A percentile compares a stretch with the other conserved stretches of the same genome.
phyloP scores from a whole-genome alignment of 1,140 invertebrate species.

The Drosophila nannoptera region DNA sequence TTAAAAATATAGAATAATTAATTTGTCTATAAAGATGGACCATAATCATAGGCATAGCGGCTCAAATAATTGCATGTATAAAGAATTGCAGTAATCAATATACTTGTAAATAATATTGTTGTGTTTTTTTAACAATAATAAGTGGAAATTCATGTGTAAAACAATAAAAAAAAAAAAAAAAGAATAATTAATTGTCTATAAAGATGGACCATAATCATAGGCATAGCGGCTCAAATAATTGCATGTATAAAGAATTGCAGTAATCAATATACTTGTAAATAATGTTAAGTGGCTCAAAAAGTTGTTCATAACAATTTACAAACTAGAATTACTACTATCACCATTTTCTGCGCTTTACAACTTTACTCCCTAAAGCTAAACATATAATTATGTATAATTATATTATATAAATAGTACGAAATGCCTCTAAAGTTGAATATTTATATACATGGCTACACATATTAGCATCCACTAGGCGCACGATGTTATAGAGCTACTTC shows the following conservation, averaged over 20 bases:
- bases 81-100: too few relatives aligned
- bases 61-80: too few relatives aligned
- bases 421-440: constrained; percentile 52
- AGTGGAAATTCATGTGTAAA: constrained; percentile 44
- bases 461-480: constrained; percentile 48
- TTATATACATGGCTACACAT: constrained; percentile 44
- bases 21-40: too few relatives aligned
- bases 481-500: constrained; percentile 26
- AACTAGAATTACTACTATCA: constrained; percentile 72
- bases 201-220: constrained; percentile 16
- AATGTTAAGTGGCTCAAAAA: constrained; percentile 46
- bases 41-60: too few relatives aligned
- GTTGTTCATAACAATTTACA: constrained; percentile 72
- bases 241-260: constrained; percentile 29
- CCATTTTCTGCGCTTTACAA: constrained; percentile 55
- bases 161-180: constrained; percentile 32
- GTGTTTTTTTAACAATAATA: constrained; percentile 43
- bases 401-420: constrained; percentile 61
- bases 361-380: constrained; percentile 36
- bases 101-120: too few relatives aligned
- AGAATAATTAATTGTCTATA: constrained; percentile 39
- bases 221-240: constrained; percentile 32
- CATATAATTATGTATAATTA: constrained; percentile 21
- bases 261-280: constrained; percentile 24
- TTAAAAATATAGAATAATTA: too few relatives aligned